A percentile compares a stretch with the other conserved stretches of the same genome.
Conservation (phyloP, 53 echinoderm and acorn worm genomes). For the Zoroaster sp. region DNA sequence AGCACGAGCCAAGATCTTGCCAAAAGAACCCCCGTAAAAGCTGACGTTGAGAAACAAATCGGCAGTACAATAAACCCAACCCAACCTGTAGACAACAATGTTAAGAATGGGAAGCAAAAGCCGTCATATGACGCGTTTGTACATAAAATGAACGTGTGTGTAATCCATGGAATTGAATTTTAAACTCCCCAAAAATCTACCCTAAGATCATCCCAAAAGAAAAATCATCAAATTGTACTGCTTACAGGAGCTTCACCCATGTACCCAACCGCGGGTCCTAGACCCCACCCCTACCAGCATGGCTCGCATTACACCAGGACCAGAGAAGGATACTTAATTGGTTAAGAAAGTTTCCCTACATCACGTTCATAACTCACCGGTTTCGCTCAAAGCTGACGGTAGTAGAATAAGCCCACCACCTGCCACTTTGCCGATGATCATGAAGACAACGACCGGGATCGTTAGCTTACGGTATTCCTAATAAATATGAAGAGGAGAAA, state of each 20-base stretch:
- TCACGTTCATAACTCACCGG: slow-evolving; percentile 45
- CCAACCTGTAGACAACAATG: slow-evolving; percentile 16
- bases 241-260: too few relatives aligned
- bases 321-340: too few relatives aligned
- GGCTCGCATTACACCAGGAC: too few relatives aligned
- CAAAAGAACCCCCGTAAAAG: slow-evolving; percentile 47
- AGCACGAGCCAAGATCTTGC: slow-evolving; percentile 57
- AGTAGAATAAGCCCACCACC: slow-evolving; percentile 62
- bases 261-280: too few relatives aligned
- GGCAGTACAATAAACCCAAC: slow-evolving; percentile 41
- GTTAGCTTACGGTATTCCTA: slow-evolving; percentile 28
- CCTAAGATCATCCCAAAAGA: too few relatives aligned
- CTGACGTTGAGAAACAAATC: background rate
- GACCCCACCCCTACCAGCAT: too few relatives aligned
- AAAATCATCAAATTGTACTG: too few relatives aligned
- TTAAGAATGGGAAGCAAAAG: background rate
- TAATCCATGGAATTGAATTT: too few relatives aligned
- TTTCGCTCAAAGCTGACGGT: slow-evolving; percentile 47
- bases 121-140: too few relatives aligned
- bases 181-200: too few relatives aligned
- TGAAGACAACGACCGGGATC: slow-evolving; percentile 25
- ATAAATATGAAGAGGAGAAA: background rate
- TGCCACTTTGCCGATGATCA: slow-evolving; percentile 66
- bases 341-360: too few relatives aligned
- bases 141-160: too few relatives aligned